A percentile compares a stretch with the other conserved stretches of the same genome.
These are phyloP conservation scores for Cerastis leucographa DNA, from an alignment of 2,888 invertebrate genomes.

Conservation along the genomic window DNA sequence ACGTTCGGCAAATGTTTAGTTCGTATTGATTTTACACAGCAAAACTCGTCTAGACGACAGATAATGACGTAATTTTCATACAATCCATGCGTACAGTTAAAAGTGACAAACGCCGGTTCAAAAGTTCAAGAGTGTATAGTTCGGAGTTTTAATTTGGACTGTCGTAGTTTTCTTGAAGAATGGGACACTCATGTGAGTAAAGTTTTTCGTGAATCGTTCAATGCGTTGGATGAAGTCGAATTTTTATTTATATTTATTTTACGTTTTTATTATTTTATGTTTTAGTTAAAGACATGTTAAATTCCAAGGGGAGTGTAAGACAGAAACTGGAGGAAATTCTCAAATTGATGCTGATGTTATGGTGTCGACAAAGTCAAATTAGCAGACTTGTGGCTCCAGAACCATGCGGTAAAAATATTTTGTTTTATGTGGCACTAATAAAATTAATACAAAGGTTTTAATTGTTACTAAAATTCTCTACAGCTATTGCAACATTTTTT, in stretches of 20 bases:
- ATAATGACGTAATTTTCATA: constrained; percentile 77
- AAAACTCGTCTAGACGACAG: constrained; percentile 70
- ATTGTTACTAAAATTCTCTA: neutral
- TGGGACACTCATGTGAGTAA: constrained; percentile 86
- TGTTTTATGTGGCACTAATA: neutral
- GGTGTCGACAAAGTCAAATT: constrained; percentile 95
- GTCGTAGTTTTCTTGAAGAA: constrained; percentile 63
- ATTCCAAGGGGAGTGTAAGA: constrained; percentile 83
- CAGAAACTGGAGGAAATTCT: constrained; percentile 94
- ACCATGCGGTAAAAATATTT: constrained; percentile 88
- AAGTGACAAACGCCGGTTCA: constrained; percentile 67
- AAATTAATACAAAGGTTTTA: neutral
- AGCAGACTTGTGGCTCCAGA: constrained; percentile 92
- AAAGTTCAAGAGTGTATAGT: constrained; percentile 73
- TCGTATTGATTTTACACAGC: constrained; percentile 83
- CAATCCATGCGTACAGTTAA: constrained; percentile 71
- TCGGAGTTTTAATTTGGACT: constrained; percentile 33
- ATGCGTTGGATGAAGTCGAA: constrained; percentile 14
- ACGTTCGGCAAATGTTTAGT: constrained; percentile 74
- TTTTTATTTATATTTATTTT: constrained; percentile 36
- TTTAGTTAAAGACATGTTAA: constrained; percentile 85
- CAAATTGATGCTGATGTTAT: constrained; percentile 95
- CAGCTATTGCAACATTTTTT: no score
- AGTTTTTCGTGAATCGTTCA: constrained; percentile 39
- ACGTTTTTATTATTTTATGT: constrained; percentile 66